Conservation (phyloP, 1,140 invertebrate species). For the Caenorhabditis remanei region DNA sequence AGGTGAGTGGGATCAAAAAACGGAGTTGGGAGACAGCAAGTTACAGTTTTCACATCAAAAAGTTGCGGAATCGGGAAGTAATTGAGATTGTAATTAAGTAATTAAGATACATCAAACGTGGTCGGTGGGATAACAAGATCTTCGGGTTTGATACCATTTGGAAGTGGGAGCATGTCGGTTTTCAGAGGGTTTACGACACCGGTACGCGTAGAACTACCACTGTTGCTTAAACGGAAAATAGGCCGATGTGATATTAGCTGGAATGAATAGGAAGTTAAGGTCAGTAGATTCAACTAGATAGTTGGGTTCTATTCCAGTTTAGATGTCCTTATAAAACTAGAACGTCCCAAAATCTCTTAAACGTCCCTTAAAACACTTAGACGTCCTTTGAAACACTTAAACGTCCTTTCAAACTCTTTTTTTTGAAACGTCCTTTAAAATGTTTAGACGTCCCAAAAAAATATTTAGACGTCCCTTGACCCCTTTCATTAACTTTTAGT, state of each 20-base stretch:
- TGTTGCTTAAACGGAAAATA: slow-evolving; percentile 5
- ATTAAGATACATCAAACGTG: not conserved
- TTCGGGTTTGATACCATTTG: not conserved
- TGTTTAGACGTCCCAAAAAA: too few relatives aligned
- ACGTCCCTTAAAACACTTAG: too few relatives aligned
- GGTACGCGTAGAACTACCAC: slow-evolving; percentile 1
- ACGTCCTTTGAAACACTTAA: too few relatives aligned
- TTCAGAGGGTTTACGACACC: not conserved
- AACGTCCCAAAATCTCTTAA: too few relatives aligned
- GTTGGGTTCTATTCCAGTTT: too few relatives aligned
- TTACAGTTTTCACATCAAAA: slow-evolving; percentile 28
- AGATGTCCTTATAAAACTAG: too few relatives aligned
- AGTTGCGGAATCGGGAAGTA: not conserved
- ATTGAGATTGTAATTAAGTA: not conserved
- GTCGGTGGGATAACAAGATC: slow-evolving; percentile 11
- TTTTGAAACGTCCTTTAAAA: too few relatives aligned
- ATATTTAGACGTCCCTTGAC: too few relatives aligned
- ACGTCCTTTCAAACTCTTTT: too few relatives aligned
- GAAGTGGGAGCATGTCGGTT: not conserved
- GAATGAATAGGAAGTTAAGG: too few relatives aligned
- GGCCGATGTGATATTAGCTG: too few relatives aligned
- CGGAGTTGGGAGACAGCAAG: slow-evolving; percentile 1
- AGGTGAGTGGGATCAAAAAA: slow-evolving; percentile 23
- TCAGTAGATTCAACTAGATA: not conserved
- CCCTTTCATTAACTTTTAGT: too few relatives aligned